Evolutionary conservation across 1,140 invertebrate genomes (phyloP), one percentile per base, ranked within the genome.

Genomic region (Drosophila orena): DNA sequence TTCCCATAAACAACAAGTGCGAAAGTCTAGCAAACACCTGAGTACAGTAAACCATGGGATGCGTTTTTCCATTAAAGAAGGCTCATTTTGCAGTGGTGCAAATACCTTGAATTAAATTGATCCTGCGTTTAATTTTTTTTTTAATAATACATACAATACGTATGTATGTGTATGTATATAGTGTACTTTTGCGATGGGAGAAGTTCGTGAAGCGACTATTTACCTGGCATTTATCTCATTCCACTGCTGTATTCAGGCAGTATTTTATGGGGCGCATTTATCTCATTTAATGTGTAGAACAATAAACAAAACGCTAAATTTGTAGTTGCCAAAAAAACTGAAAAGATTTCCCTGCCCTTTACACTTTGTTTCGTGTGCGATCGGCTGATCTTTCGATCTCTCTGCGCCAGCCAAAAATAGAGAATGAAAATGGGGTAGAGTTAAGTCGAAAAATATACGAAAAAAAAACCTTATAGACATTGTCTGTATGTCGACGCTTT

Each of bases 401-500:
- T 30, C 35, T 44, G 37, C 56, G 14, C 24, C 47, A 17, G n/a
- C 43, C 54, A 56, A 68, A 80, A 75, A 69, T 57, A 80, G 35
- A 52, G 34, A 61, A 40, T 10, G 20, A 34, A 15, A 38, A 12
- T 12, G 37, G 27, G 35, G 34, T 42, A 27, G 15, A 35, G 40
- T 14, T 22, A 24, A 61, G 40, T 55, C 37, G 37, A 38, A 38
- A 38, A 14, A 22, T 8, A 56, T 34, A 40, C 6, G 2, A 15
- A 22, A 17, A 52, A 14, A 3, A 20, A 15, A 47, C 37, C 24
- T 35, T 44, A 40, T 59, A 47, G 30, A 30, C 68, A 46, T 22
- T 74, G 56, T 66, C 17, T 56, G 38, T 44, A 40, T 50, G 24
- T 46, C 70, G 77, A 49, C 66, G 73, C 81, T 86, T 85, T 86